Evolutionary conservation across 37 sponge, comb jelly and placozoan species (phyloP).

Genomic region (Chondrosia reniformis): DNA sequence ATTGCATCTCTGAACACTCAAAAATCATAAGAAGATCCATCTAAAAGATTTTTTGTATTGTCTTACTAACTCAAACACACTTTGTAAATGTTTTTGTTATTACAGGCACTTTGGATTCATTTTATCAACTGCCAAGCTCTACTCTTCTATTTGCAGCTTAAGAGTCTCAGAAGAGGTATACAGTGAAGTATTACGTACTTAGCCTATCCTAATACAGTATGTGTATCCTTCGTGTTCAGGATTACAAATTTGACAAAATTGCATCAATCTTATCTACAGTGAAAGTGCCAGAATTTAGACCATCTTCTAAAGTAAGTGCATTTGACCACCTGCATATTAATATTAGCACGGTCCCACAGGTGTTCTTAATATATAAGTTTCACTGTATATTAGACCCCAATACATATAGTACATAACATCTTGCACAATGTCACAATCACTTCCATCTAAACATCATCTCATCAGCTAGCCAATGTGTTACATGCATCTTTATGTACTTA

Average conservation of each 20-base stretch:
- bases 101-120: constrained; percentile 71
- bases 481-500: no score
- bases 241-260: constrained; percentile 22
- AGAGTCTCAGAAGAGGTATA: constrained; percentile 36
- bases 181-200: neutral
- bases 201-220: neutral
- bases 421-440: neutral
- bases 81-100: no score
- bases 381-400: no score
- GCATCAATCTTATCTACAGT: constrained; percentile 18
- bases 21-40: no score
- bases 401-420: neutral
- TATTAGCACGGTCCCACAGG: no score
- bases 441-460: neutral
- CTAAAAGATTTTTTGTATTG: no score
- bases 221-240: constrained; percentile 20
- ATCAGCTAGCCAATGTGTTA: no score
- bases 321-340: constrained; percentile 4
- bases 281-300: constrained; percentile 41
- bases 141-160: constrained; percentile 47
- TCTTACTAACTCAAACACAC: no score
- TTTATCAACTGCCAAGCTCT: constrained; percentile 47
- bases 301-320: constrained; percentile 59
- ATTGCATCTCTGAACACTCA: no score
- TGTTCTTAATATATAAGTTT: no score